These are phyloP conservation scores for Zaprionus nigranus DNA, from an alignment of 1,140 invertebrate genomes.

Conservation along the genomic window DNA sequence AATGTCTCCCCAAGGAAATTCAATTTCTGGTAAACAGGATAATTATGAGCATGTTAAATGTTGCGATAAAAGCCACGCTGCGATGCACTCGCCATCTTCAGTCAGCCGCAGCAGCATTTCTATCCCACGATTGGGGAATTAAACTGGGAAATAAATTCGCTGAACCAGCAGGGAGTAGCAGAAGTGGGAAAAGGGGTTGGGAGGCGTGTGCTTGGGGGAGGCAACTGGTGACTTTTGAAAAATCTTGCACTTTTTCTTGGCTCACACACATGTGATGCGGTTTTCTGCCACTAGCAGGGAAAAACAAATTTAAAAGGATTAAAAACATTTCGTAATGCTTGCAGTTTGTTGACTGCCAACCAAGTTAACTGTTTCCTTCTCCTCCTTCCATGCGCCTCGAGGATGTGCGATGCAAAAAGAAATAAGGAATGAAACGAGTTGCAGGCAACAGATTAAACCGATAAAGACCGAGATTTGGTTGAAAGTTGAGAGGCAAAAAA, in stretches of 20 bases:
- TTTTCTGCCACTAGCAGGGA: conserved; percentile 29
- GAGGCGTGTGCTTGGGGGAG: not conserved
- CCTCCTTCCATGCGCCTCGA: not conserved
- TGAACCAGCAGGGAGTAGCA: not conserved
- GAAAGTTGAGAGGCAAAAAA: conserved; percentile 4
- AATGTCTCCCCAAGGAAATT: conserved; percentile 73
- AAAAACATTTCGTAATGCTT: conserved; percentile 59
- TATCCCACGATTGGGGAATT: conserved; percentile 78
- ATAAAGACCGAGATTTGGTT: conserved; percentile 50
- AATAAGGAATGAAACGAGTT: conserved; percentile 25
- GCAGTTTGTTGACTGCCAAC: conserved; percentile 55
- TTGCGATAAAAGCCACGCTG: conserved; percentile 83
- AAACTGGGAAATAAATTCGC: conserved; percentile 71
- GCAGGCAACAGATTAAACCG: conserved; percentile 51
- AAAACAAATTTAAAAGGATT: conserved; percentile 79
- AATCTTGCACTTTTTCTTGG: conserved; percentile 38
- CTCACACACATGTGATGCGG: conserved; percentile 46
- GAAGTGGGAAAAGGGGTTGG: not conserved
- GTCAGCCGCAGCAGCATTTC: conserved; percentile 16
- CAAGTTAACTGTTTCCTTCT: conserved; percentile 20
- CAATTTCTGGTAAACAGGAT: conserved; percentile 84
- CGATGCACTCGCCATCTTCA: conserved; percentile 55
- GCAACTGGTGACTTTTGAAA: conserved; percentile 1
- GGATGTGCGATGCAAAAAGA: not conserved
- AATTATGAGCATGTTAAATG: conserved; percentile 84